Evolutionary conservation across 2,888 invertebrate genomes (phyloP).

Genomic region (Cremastinae sp.): DNA sequence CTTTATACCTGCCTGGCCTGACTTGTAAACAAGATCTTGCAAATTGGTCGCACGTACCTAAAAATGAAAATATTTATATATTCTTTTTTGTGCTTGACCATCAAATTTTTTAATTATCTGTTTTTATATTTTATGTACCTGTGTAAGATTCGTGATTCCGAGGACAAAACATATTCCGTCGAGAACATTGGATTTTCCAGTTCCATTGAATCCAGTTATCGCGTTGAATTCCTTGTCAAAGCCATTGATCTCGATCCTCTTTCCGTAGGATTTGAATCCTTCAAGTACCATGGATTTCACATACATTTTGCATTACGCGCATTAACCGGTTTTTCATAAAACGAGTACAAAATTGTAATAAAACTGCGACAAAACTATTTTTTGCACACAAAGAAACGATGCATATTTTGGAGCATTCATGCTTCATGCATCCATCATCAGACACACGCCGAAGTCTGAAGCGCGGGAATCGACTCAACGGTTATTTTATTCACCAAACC

Average conservation of each 20-base stretch:
- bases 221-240: constrained; percentile 98
- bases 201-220: constrained; percentile 98
- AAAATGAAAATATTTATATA: no score
- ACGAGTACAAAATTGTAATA: no score
- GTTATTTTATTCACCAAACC: no score
- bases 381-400: no score
- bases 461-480: no score
- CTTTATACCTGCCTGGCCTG: constrained; percentile 97
- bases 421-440: no score
- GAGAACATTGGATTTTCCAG: constrained; percentile 98
- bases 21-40: constrained; percentile 98
- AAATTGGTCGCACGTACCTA: constrained; percentile 95
- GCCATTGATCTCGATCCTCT: constrained; percentile 93
- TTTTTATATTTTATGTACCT: constrained; percentile 82
- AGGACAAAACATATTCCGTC: constrained; percentile 99
- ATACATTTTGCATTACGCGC: constrained; percentile 84
- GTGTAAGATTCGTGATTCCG: constrained; percentile 95
- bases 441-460: no score
- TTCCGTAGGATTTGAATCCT: constrained; percentile 99
- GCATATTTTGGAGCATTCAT: no score
- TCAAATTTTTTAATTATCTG: no score
- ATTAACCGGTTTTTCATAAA: no score
- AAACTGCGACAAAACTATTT: no score
- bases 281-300: constrained; percentile 96
- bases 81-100: no score